Conservation (phyloP, 2,113 vertebrate genomes). For the Phalacrocorax aristotelis region DNA sequence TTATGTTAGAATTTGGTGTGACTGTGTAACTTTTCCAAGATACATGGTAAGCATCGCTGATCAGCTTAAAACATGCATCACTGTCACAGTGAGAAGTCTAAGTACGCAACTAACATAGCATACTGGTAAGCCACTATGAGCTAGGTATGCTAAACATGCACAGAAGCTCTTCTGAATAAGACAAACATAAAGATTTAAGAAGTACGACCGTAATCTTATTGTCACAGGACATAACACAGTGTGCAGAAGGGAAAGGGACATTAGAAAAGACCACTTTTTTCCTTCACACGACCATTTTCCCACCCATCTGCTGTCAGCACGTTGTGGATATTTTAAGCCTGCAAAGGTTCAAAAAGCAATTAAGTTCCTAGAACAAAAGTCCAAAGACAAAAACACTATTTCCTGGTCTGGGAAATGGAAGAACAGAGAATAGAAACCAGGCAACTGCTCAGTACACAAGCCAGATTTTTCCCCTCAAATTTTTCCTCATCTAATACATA, state of each 20-base stretch:
- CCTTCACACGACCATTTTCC: not conserved
- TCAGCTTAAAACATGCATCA: not conserved
- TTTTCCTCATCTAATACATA: not conserved
- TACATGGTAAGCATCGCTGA: not conserved
- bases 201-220: not conserved
- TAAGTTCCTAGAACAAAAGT: not conserved
- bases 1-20: not conserved
- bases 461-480: accelerated
- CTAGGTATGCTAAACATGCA: not conserved
- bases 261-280: not conserved
- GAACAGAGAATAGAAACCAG: not conserved
- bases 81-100: not conserved
- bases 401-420: not conserved
- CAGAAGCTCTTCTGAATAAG: not conserved
- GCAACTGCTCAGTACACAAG: not conserved
- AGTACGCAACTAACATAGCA: not conserved
- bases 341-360: not conserved
- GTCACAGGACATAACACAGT: not conserved
- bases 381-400: not conserved
- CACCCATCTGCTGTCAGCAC: not conserved
- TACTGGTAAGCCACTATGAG: not conserved
- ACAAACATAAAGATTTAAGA: not conserved
- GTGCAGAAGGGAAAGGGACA: not conserved
- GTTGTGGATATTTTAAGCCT: not conserved
- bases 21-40: not conserved